A percentile compares a stretch with the other conserved stretches of the same genome.
Evolutionary conservation across 1,140 invertebrate genomes (phyloP).

Genomic region (Probaryconus sp.): DNA sequence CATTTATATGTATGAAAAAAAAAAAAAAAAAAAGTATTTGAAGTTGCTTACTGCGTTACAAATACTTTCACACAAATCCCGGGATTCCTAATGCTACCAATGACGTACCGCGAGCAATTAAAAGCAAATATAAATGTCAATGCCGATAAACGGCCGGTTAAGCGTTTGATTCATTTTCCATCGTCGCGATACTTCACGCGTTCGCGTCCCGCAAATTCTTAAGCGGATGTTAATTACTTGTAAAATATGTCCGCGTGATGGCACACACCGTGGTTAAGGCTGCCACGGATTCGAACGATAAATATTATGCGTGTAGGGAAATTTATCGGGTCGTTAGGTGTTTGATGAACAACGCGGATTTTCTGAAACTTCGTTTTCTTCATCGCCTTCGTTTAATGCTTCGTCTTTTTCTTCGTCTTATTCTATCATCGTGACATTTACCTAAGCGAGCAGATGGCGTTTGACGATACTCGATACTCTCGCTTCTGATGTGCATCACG

Average conservation of each 20-base stretch:
- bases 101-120: slow-evolving; percentile 22
- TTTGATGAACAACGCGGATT: slow-evolving; percentile 21
- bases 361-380: slow-evolving; percentile 5
- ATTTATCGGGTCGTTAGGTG: slow-evolving; percentile 9
- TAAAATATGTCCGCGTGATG: slow-evolving; percentile 1
- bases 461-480: slow-evolving; percentile 1
- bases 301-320: neutral
- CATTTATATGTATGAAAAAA: too few species aligned
- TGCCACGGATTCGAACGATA: too few species aligned
- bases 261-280: neutral
- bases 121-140: slow-evolving; percentile 37
- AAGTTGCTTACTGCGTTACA: slow-evolving; percentile 18
- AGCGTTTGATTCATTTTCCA: slow-evolving; percentile 18
- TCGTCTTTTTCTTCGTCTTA: too few species aligned
- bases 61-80: slow-evolving; percentile 26
- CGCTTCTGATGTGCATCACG: slow-evolving; percentile 33
- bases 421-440: slow-evolving; percentile 27
- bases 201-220: neutral
- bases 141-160: slow-evolving; percentile 5
- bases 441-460: slow-evolving; percentile 11
- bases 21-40: too few species aligned
- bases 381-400: too few species aligned
- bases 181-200: slow-evolving; percentile 4
- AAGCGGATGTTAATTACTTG: slow-evolving; percentile 17
- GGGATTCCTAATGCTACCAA: slow-evolving; percentile 4